These are phyloP conservation scores for Octopus bimaculoides DNA, from an alignment of 1,140 invertebrate species.

Conservation along the genomic window DNA sequence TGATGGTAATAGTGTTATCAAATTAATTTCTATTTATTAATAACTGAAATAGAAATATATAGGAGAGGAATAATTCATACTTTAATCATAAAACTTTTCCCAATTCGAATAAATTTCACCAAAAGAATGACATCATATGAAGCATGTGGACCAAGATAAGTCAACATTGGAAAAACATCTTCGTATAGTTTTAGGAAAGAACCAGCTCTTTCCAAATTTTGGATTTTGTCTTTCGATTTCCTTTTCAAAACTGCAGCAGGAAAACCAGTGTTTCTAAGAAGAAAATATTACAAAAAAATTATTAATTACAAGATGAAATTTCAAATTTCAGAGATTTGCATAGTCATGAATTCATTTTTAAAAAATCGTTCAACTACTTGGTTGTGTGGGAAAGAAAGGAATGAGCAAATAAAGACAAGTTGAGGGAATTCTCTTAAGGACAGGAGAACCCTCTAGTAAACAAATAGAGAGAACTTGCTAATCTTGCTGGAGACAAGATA, in stretches of 20 bases:
- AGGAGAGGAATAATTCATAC: slow-evolving; percentile 26
- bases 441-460: no score
- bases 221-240: slow-evolving; percentile 27
- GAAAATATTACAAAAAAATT: slow-evolving; percentile 21
- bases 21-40: no score
- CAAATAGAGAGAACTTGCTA: no score
- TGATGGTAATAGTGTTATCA: no score
- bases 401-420: no score
- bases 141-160: slow-evolving; percentile 82
- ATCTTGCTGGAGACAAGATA: no score
- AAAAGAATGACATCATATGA: slow-evolving; percentile 81
- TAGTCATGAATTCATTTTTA: no score
- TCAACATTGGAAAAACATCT: slow-evolving; percentile 82
- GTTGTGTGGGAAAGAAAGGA: no score
- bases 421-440: no score
- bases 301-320: slow-evolving; percentile 5
- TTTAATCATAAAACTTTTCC: slow-evolving; percentile 64
- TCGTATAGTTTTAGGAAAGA: slow-evolving; percentile 73
- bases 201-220: slow-evolving; percentile 58
- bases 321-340: no score
- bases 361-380: no score
- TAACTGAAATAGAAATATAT: background rate
- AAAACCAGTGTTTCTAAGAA: slow-evolving; percentile 69
- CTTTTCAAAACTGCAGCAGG: slow-evolving; percentile 59
- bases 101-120: slow-evolving; percentile 65